Evolutionary conservation across 92 coral and sea anemone genomes (phyloP), one percentile per base, ranked within the genome.

Genomic region (Umimayanthus chanpuru): DNA sequence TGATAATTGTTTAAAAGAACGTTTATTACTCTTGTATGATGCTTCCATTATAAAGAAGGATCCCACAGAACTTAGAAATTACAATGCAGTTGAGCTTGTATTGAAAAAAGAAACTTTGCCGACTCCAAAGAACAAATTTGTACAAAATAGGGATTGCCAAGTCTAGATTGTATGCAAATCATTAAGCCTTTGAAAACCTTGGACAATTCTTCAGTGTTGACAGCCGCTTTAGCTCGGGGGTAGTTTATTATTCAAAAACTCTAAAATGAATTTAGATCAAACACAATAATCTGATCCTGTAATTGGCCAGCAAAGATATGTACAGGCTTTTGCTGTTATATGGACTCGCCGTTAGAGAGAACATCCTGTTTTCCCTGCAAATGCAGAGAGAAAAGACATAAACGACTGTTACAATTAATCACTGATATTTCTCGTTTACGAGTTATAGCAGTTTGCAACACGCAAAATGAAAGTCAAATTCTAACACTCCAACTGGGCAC

Each of bases 91-190:
- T 1, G 32, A 30, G 30, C 73, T 81, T 32, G 85, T 73, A 43
- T 64, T 82, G 55, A 65, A 67, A 67, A 5, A 26, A 15, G 9
- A 82, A 68, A 15, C 41, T 50, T 26, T 20, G 84, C 38, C 12
- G 78, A 39, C 26, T 75, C 79, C 16, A 16, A 44, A 67, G 87
- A 73, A 29, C 23, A 47, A 43, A 28, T 44, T 40, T 72, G 41
- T 26, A 68, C 53, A 50, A 30, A 43, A 47, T 30, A 44, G 87
- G 86, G 87, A 83, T 83, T 83, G 87, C 44, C 43, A 25, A 83
- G 87, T 83, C 87, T 83, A 44, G 87, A 83, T 68, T 83, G 87
- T 71, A 83, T 83, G 87, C 87, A 83, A 83, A 83, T 83, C 78
- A 70, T 43, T 68, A 47, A 26, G 43, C 23, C 67, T 50, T 30